phyloP scores from a whole-genome alignment of 2,888 invertebrate genomes.

The Trachelus troglodyta region DNA sequence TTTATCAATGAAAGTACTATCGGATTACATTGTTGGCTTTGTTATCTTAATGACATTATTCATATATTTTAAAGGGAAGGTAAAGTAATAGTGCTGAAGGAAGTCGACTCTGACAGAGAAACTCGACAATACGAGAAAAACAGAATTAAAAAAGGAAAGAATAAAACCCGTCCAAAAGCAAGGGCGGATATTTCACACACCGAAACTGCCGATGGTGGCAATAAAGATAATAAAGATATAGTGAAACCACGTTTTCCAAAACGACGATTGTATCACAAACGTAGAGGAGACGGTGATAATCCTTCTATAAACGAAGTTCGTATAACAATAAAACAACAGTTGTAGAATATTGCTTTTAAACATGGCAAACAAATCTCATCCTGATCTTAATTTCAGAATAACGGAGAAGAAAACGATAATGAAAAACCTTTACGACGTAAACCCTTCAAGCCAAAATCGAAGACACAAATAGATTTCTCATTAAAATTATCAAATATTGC shows the following conservation, averaged over 20 bases:
- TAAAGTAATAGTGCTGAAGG: constrained; percentile 73
- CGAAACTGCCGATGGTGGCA: constrained; percentile 24
- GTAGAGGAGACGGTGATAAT: constrained; percentile 52
- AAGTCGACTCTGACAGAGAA: constrained; percentile 78
- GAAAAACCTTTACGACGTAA: constrained; percentile 34
- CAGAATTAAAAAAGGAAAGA: constrained; percentile 24
- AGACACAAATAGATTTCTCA: constrained; percentile 71
- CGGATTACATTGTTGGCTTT: background rate
- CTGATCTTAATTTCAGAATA: constrained; percentile 57
- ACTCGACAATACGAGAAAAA: constrained; percentile 57
- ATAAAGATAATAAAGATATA: constrained; percentile 26
- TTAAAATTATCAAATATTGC: constrained; percentile 78
- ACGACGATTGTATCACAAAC: constrained; percentile 32
- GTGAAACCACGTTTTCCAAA: constrained; percentile 32
- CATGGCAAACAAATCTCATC: background rate
- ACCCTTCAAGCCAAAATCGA: constrained; percentile 51
- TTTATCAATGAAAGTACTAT: background rate
- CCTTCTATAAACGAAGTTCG: constrained; percentile 39
- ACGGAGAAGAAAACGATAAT: constrained; percentile 64
- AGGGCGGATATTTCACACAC: constrained; percentile 17
- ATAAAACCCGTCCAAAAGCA: constrained; percentile 23
- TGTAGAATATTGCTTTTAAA: background rate
- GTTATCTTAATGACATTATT: background rate
- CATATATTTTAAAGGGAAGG: constrained; percentile 67
- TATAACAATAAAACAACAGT: constrained; percentile 24